Base-by-base conservation (phyloP, 2,113 vertebrate genomes). In the Blennius ocellaris region DNA sequence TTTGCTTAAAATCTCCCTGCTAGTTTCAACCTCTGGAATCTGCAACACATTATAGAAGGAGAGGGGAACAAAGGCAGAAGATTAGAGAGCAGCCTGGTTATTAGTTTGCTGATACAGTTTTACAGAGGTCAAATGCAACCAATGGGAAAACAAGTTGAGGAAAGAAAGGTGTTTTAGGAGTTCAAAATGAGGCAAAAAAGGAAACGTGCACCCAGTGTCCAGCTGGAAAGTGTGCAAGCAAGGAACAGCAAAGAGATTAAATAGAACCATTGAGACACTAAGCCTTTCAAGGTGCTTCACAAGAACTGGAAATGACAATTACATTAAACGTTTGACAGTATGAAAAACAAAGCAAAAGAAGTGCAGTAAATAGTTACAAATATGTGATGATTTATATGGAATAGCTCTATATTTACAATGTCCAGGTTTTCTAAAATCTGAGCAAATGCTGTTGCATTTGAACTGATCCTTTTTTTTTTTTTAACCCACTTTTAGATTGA, bases 11-110 rank as follows among this genome's bases (percentile, higher is more conserved):
- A 84, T 91, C 72, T 90, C 89, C 84, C 85, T 84, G 89, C 90
- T 82, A 86, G 83, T 90, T 85, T 87, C 83, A 91, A 93, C 78
- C 90, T 91, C 92, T 90, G 93, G 93, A 95, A 93, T 94, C 94
- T 94, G 92, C 92, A 94, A 94, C 93, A 88, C 83, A 92, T 91
- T 93, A 93, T 76, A n/a, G 68, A 87, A 81, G 43, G 70, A 78
- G 71, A 79, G 63, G 86, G 73, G 85, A 92, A 92, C 92, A 87
- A 84, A 91, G 85, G 80, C 65, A 76, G 83, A 44, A 87, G 84
- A 91, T 90, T 91, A 87, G 82, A 84, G 83, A 71, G 66, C 67
- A 58, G 81, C 64, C 57, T 66, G 63, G 82, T 87, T 93, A 92
- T 91, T 91, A 89, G 86, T 87, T 87, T 89, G 78, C 88, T 87